Conservation (phyloP, 2,797 vertebrate species). For the Xenopus petersii region DNA sequence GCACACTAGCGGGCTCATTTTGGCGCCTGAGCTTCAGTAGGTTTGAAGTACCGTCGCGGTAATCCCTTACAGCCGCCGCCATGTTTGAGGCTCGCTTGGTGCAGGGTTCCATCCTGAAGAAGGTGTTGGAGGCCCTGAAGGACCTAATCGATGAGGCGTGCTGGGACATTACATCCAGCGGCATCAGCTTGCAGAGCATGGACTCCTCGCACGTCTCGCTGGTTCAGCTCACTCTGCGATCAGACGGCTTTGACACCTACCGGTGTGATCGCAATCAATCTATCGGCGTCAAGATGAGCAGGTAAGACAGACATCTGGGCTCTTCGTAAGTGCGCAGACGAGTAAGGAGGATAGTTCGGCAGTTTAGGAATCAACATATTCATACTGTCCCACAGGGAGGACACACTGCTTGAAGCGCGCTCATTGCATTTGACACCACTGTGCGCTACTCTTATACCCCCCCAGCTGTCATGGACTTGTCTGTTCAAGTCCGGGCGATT, state of each 20-base stretch:
- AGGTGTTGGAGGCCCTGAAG: slow-evolving; percentile 93
- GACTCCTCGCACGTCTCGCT: slow-evolving; percentile 96
- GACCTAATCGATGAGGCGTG: slow-evolving; percentile 97
- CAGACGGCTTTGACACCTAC: slow-evolving; percentile 95
- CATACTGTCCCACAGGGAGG: too few relatives aligned
- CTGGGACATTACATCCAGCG: slow-evolving; percentile 94
- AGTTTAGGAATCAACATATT: too few relatives aligned
- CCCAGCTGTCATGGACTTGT: not conserved
- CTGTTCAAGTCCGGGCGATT: not conserved
- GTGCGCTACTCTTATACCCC: too few relatives aligned
- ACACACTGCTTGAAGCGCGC: too few relatives aligned
- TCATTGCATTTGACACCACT: too few relatives aligned
- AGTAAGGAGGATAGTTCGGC: too few relatives aligned
- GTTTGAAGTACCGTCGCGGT: not conserved
- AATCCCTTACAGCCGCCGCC: slow-evolving; percentile 8
- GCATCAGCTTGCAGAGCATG: slow-evolving; percentile 96
- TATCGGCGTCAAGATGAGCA: slow-evolving; percentile 94
- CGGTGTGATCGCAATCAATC: slow-evolving; percentile 96
- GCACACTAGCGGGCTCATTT: slow-evolving; percentile 27
- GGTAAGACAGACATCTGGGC: slow-evolving; percentile 53
- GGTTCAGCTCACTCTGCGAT: slow-evolving; percentile 93
- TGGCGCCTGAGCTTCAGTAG: slow-evolving; percentile 10
- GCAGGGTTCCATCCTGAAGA: slow-evolving; percentile 95
- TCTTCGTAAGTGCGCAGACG: too few relatives aligned
- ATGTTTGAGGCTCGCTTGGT: slow-evolving; percentile 97